Evolutionary conservation across 2,797 vertebrate species (phyloP), one percentile per base, ranked within the genome.

Genomic region (Xyrichtys novacula): DNA sequence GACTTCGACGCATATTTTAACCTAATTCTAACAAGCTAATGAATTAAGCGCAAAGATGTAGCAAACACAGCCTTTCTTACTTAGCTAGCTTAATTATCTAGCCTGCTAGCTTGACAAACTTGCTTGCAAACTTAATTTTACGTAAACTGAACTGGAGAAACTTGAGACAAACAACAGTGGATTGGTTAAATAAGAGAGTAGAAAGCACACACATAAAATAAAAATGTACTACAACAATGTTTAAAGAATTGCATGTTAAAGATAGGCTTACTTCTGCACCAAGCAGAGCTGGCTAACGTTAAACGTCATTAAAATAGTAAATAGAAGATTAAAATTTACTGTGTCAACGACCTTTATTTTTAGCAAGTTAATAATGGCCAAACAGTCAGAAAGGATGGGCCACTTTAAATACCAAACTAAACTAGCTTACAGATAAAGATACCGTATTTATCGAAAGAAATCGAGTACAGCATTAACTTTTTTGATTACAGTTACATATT

Each of bases 381-480:
- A 34, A 38, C 36, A 15, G 16, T 6, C 36, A 17, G 3, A 38
- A 16, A 42, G 9, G n/a, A 10, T 42, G 32, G 11, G 3, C 14
- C 1, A 1, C 11, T 11, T 12, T 34, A 34, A 34, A 3, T 12
- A 11, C 2, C 32, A 34, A 12, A n/a, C n/a, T 59, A 38, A 53
- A 25, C 23, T 59, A 40, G 63, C 53, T 60, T 50, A 58, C 23
- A 3, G 25, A 16, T 26, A 46, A 7, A 26, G 29, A 28, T 31
- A 34, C 22, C n/a, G n/a, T n/a, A n/a, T n/a, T n/a, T n/a, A n/a
- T n/a, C n/a, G n/a, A n/a, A n/a, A n/a, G n/a, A n/a, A n/a, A n/a
- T n/a, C n/a, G n/a, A n/a, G n/a, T n/a, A n/a, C n/a, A n/a, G n/a
- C n/a, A n/a, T n/a, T n/a, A n/a, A n/a, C n/a, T 14, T 11, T 34